Percentiles rank a stretch among this genome's conserved stretches.
Evolutionary conservation across 2,888 invertebrate species (phyloP).

Genomic region (Plemyria rubiginata): DNA sequence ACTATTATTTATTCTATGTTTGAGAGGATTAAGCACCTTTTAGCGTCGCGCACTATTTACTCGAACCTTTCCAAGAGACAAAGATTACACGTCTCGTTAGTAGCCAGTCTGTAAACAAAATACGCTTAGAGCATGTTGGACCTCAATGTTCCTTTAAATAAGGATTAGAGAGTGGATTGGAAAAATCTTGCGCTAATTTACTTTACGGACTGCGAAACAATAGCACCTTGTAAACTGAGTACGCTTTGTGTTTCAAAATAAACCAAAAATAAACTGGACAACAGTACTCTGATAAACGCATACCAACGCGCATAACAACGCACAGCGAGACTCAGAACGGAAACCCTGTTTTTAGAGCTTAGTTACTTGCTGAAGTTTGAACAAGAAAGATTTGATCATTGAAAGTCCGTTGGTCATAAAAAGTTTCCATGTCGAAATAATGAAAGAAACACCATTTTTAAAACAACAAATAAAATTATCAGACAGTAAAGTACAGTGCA

Average conservation of each 20-base stretch:
- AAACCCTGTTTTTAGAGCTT: no score
- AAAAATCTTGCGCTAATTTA: conserved; percentile 18
- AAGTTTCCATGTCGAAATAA: no score
- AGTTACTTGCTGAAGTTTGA: no score
- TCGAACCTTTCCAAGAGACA: conserved; percentile 57
- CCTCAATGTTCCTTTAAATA: conserved; percentile 30
- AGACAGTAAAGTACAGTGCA: no score
- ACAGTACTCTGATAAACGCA: background rate
- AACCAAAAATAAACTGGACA: background rate
- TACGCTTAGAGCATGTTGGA: conserved; percentile 28
- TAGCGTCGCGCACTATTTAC: conserved; percentile 77
- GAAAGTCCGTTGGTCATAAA: no score
- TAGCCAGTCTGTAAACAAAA: conserved; percentile 38
- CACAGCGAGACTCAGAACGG: no score
- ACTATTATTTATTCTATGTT: conserved; percentile 21
- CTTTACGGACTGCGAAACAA: conserved; percentile 12
- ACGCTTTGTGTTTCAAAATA: background rate
- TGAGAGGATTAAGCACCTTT: conserved; percentile 75
- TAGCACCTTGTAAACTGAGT: conserved; percentile 1
- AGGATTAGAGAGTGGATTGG: conserved; percentile 20
- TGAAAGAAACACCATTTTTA: no score
- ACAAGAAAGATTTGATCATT: no score
- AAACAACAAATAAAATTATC: no score
- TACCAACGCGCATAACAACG: no score
- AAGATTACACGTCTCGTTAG: conserved; percentile 62